phyloP scores from a whole-genome alignment of 2,888 invertebrate species.

The Smittia aterrima region DNA sequence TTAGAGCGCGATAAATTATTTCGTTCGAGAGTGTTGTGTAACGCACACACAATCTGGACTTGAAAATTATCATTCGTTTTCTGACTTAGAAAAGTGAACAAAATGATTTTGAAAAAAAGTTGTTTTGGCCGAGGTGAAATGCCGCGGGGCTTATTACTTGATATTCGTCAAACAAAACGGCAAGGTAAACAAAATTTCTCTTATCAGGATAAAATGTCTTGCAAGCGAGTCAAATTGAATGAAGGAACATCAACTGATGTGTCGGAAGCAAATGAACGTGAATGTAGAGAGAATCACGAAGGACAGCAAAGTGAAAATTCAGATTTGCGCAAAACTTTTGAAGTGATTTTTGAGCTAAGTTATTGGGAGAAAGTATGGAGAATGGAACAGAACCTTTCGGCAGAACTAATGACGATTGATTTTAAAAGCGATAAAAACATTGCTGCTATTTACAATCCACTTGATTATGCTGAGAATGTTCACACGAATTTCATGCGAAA shows the following conservation, averaged over 20 bases:
- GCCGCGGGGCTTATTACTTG: too few relatives aligned
- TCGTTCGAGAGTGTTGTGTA: too few relatives aligned
- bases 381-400: slow-evolving; percentile 48
- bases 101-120: too few relatives aligned
- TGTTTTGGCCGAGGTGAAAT: too few relatives aligned
- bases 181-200: background rate
- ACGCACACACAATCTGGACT: too few relatives aligned
- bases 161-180: background rate
- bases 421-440: slow-evolving; percentile 44
- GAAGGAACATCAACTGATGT: background rate
- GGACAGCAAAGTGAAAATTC: background rate
- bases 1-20: too few relatives aligned
- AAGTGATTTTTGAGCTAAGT: slow-evolving; percentile 42
- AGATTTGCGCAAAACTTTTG: background rate
- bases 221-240: background rate
- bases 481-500: slow-evolving; percentile 73
- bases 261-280: background rate
- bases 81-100: too few relatives aligned
- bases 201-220: background rate
- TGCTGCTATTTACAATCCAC: slow-evolving; percentile 72
- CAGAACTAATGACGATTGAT: slow-evolving; percentile 43
- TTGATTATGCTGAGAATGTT: slow-evolving; percentile 77
- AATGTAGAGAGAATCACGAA: background rate
- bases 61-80: too few relatives aligned
- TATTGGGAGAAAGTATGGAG: slow-evolving; percentile 49